These are phyloP conservation scores for Brachionus sp. DNA, from an alignment of 1,140 invertebrate genomes.

Conservation along the genomic window DNA sequence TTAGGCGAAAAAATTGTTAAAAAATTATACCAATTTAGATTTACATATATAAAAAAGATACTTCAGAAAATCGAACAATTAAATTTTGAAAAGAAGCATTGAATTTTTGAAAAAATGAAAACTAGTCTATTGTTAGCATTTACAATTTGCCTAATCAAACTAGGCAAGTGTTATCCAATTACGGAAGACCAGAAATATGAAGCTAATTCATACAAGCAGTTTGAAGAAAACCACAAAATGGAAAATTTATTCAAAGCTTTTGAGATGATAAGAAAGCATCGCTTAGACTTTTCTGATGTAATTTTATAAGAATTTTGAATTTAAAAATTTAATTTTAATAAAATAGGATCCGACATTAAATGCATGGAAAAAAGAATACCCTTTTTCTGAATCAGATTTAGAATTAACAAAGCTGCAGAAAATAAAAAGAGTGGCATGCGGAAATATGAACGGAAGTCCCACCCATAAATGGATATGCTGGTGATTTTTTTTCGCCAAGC, in stretches of 20 bases:
- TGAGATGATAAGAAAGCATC: not conserved
- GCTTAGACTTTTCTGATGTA: not conserved
- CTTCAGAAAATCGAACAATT: not conserved
- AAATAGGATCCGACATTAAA: not conserved
- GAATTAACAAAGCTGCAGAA: not conserved
- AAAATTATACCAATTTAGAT: not conserved
- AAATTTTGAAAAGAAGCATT: not conserved
- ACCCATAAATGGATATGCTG: slow-evolving; percentile 35
- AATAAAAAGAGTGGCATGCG: not conserved
- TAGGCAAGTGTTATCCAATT: not conserved
- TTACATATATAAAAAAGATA: not conserved
- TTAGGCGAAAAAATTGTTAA: not conserved
- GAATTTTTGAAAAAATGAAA: not conserved
- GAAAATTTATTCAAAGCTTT: not conserved
- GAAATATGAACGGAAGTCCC: slow-evolving; percentile 33
- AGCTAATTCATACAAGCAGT: not conserved
- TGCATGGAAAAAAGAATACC: not conserved
- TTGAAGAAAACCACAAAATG: not conserved
- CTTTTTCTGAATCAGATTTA: not conserved
- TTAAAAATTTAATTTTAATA: not conserved
- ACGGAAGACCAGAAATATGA: not conserved
- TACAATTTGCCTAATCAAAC: not conserved
- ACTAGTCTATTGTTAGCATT: not conserved
- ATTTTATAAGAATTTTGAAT: not conserved
- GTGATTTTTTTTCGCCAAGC: not conserved